These are phyloP conservation scores for Xanthia icteritia DNA, from an alignment of 2,888 invertebrate genomes.

Conservation along the genomic window DNA sequence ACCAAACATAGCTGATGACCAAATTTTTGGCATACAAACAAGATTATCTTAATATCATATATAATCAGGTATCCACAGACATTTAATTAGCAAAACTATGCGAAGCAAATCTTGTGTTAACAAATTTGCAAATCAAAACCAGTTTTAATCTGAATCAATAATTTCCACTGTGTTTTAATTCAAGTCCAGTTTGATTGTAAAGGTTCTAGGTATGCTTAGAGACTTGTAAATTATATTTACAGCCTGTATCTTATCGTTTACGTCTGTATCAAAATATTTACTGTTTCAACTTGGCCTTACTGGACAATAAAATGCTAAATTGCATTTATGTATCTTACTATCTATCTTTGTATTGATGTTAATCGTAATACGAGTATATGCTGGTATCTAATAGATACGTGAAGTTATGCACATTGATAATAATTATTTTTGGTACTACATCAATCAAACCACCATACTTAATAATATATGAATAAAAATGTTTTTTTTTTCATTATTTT, in stretches of 20 bases:
- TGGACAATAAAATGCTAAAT: conserved; percentile 36
- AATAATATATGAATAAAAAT: background rate
- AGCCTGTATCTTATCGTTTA: conserved; percentile 34
- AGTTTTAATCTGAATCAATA: conserved; percentile 34
- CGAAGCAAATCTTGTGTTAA: conserved; percentile 23
- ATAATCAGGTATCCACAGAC: conserved; percentile 27
- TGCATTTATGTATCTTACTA: conserved; percentile 36
- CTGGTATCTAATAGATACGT: conserved; percentile 20
- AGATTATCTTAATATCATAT: conserved; percentile 36
- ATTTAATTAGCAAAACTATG: conserved; percentile 49
- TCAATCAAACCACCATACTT: conserved; percentile 1
- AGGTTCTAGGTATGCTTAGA: conserved; percentile 3
- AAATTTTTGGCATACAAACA: conserved; percentile 38
- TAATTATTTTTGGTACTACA: background rate
- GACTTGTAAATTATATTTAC: conserved; percentile 18
- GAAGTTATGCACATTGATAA: conserved; percentile 2
- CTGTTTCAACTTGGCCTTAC: conserved; percentile 10
- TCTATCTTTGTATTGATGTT: conserved; percentile 18
- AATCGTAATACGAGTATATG: conserved; percentile 22
- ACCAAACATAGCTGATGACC: conserved; percentile 53
- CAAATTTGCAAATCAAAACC: conserved; percentile 36
- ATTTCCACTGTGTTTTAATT: conserved; percentile 11
- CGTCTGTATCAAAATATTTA: conserved; percentile 30
- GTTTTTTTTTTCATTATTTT: background rate
- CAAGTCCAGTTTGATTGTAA: background rate